These are phyloP conservation scores for Chaetophractus vellerosus DNA, from an alignment of 2,797 vertebrate species.

Conservation along the genomic window DNA sequence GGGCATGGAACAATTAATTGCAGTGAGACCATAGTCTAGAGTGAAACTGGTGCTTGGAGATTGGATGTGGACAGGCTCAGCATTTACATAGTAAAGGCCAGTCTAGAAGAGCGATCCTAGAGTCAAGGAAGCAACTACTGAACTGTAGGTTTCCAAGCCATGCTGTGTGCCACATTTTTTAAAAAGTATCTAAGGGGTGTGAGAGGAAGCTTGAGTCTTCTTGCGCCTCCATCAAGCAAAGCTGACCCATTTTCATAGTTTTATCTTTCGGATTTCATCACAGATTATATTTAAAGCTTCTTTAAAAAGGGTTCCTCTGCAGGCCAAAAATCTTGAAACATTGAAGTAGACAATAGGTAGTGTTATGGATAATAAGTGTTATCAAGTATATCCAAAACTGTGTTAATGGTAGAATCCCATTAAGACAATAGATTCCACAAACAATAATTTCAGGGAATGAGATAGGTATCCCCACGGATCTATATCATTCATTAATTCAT, in stretches of 20 bases:
- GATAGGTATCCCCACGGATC: neutral
- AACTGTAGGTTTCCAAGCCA: neutral
- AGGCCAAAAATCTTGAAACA: neutral
- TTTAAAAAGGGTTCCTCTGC: neutral
- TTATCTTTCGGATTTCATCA: slow-evolving; percentile 50
- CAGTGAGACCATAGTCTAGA: neutral
- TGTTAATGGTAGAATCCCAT: neutral
- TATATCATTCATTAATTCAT: neutral
- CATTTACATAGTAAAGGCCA: neutral
- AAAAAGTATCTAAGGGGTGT: neutral
- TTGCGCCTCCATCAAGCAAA: neutral
- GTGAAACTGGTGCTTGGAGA: neutral
- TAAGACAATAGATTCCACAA: neutral
- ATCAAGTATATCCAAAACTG: neutral
- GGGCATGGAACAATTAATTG: neutral
- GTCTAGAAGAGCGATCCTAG: neutral
- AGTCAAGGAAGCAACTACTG: neutral
- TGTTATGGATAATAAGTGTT: neutral
- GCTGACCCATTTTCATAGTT: neutral
- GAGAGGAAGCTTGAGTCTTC: neutral
- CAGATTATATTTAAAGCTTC: neutral
- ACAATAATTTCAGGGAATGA: neutral
- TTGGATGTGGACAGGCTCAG: neutral
- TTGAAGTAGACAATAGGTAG: neutral
- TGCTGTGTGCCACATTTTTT: neutral